Evolutionary conservation across 2,888 invertebrate species (phyloP).

Genomic region (Globia sparganii): DNA sequence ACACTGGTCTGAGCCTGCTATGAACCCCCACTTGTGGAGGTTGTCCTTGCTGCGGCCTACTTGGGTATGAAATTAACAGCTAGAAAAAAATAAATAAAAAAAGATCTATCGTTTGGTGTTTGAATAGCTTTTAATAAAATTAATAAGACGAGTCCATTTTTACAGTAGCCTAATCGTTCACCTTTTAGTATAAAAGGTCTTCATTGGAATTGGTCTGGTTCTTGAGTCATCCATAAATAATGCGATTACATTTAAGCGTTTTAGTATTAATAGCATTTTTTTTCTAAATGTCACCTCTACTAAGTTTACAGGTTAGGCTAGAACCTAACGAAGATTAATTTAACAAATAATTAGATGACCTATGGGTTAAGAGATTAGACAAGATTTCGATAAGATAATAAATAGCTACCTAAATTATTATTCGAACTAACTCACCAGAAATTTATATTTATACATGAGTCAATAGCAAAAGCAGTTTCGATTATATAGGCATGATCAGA

Average conservation of each 20-base stretch:
- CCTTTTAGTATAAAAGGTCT: conserved; percentile 42
- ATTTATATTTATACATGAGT: background rate
- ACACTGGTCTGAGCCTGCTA: background rate
- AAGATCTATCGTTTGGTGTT: conserved; percentile 29
- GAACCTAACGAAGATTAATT: conserved; percentile 9
- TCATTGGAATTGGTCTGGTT: conserved; percentile 48
- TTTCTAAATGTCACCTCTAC: conserved; percentile 21
- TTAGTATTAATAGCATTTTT: conserved; percentile 41
- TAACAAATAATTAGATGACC: conserved; percentile 19
- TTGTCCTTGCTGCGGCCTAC: background rate
- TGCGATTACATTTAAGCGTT: conserved; percentile 43
- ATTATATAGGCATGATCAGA: background rate
- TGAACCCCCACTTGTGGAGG: background rate
- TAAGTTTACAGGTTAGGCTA: conserved; percentile 21
- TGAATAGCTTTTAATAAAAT: conserved; percentile 45
- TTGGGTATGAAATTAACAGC: background rate
- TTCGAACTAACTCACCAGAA: background rate
- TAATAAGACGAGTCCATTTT: conserved; percentile 41
- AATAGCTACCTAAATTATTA: conserved; percentile 32
- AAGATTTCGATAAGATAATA: conserved; percentile 45
- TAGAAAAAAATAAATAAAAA: background rate
- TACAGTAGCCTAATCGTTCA: conserved; percentile 52
- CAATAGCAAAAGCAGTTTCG: background rate
- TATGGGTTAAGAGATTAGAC: conserved; percentile 25
- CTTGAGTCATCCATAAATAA: conserved; percentile 51